A percentile compares a stretch with the other conserved stretches of the same genome.
These are phyloP conservation scores for Lasioglossum marginatum DNA, from an alignment of 2,888 invertebrate genomes.

Conservation along the genomic window DNA sequence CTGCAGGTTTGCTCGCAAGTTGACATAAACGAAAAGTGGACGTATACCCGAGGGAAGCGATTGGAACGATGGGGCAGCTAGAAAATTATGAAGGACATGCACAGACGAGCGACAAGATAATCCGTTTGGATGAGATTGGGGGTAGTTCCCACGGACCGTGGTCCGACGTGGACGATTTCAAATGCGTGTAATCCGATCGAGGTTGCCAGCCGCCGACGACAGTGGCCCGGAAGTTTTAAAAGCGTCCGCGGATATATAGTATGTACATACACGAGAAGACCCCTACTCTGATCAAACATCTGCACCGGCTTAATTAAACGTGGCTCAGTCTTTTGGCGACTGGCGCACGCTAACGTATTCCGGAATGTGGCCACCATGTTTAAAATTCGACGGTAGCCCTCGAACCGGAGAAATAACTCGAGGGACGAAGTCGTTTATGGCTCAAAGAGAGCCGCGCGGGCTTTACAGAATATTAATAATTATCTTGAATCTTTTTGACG, in stretches of 20 bases:
- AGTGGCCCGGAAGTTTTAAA: conserved; percentile 63
- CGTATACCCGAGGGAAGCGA: conserved; percentile 14
- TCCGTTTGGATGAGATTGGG: conserved; percentile 53
- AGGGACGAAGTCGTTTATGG: background rate
- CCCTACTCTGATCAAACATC: conserved; percentile 47
- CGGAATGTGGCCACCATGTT: conserved; percentile 28
- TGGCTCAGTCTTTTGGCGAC: conserved; percentile 43
- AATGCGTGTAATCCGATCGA: conserved; percentile 64
- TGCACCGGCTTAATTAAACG: conserved; percentile 61
- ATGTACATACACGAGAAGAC: background rate
- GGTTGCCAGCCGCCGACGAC: conserved; percentile 53
- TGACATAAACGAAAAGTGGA: background rate
- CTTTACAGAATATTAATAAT: background rate
- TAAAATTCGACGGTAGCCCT: conserved; percentile 54
- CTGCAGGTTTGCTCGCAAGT: background rate
- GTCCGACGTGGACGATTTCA: conserved; percentile 54
- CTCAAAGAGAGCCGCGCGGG: background rate
- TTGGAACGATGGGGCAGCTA: conserved; percentile 17
- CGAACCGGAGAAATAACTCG: background rate
- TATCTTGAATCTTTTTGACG: background rate
- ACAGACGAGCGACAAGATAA: conserved; percentile 41
- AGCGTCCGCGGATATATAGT: conserved; percentile 42
- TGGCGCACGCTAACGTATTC: conserved; percentile 35
- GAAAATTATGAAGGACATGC: conserved; percentile 57
- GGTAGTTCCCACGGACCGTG: conserved; percentile 3